Conservation (phyloP, 2,797 vertebrate species). For the Hybognathus amarus region DNA sequence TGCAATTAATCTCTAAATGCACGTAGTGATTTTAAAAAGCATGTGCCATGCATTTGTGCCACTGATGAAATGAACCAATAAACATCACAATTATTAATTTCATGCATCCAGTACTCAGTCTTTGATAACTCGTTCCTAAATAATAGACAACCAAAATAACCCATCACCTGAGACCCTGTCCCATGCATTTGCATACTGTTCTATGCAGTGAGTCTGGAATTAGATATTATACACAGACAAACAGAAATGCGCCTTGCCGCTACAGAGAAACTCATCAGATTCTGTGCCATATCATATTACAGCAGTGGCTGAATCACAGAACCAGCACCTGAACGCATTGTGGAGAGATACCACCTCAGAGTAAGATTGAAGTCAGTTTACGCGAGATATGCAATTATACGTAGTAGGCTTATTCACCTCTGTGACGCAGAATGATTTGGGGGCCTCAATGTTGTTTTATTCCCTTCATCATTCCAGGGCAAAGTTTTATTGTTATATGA, state of each 20-base stretch:
- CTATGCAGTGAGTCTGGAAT: constrained; percentile 12
- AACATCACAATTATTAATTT: constrained; percentile 27
- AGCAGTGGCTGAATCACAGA: constrained; percentile 26
- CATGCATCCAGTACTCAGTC: background rate
- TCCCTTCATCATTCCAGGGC: constrained; percentile 62
- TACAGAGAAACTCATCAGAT: constrained; percentile 46
- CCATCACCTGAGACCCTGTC: constrained; percentile 6
- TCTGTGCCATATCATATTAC: constrained; percentile 55
- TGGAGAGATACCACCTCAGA: constrained; percentile 42
- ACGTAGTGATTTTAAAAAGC: constrained; percentile 23
- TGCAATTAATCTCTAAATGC: constrained; percentile 45
- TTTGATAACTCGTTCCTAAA: constrained; percentile 36
- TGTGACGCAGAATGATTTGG: constrained; percentile 50
- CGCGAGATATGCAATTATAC: constrained; percentile 57
- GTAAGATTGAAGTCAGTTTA: constrained; percentile 58
- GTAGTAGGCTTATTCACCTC: constrained; percentile 54
- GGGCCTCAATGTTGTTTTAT: constrained; percentile 51
- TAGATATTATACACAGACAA: constrained; percentile 36
- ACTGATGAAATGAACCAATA: constrained; percentile 22
- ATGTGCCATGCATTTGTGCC: constrained; percentile 17
- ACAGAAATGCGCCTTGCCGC: constrained; percentile 28
- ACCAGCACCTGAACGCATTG: constrained; percentile 31
- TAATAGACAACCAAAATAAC: constrained; percentile 18
- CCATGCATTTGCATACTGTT: constrained; percentile 38
- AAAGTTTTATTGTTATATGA: constrained; percentile 68